Conservation (phyloP, 2,888 invertebrate genomes). For the Lottia scabra region DNA sequence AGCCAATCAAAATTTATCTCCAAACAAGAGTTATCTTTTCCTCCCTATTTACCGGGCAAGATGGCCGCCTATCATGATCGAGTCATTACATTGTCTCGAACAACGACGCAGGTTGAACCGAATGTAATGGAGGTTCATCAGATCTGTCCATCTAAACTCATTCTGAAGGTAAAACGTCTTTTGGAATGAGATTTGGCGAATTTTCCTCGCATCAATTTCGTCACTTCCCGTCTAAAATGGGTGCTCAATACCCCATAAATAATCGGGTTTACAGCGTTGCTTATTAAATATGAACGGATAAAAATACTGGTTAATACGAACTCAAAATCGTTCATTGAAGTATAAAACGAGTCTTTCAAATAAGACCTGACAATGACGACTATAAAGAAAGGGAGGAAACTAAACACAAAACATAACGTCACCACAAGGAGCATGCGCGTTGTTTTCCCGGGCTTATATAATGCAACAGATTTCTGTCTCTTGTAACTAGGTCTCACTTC, state of each 20-base stretch:
- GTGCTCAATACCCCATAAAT: constrained; percentile 51
- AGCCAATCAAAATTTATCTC: no score
- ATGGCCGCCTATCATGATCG: no score
- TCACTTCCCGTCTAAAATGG: constrained; percentile 36
- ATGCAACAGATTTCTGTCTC: constrained; percentile 3
- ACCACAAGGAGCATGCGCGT: constrained; percentile 53
- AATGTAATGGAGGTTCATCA: no score
- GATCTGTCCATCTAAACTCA: no score
- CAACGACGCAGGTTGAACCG: no score
- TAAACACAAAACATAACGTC: constrained; percentile 48
- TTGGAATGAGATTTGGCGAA: background rate
- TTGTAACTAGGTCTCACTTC: background rate
- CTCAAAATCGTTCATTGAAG: constrained; percentile 26
- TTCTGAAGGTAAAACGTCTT: no score
- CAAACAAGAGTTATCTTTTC: no score
- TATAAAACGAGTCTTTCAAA: constrained; percentile 27
- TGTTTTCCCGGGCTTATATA: constrained; percentile 41
- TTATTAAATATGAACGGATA: constrained; percentile 48
- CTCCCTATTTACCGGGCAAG: no score
- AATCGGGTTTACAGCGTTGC: constrained; percentile 54
- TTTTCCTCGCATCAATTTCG: background rate
- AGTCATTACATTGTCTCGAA: no score
- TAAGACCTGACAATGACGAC: constrained; percentile 44
- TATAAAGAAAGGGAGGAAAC: constrained; percentile 53
- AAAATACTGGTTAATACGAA: constrained; percentile 42